phyloP scores from a whole-genome alignment of 2,797 vertebrate species.

The Cacajao melanocephalus region DNA sequence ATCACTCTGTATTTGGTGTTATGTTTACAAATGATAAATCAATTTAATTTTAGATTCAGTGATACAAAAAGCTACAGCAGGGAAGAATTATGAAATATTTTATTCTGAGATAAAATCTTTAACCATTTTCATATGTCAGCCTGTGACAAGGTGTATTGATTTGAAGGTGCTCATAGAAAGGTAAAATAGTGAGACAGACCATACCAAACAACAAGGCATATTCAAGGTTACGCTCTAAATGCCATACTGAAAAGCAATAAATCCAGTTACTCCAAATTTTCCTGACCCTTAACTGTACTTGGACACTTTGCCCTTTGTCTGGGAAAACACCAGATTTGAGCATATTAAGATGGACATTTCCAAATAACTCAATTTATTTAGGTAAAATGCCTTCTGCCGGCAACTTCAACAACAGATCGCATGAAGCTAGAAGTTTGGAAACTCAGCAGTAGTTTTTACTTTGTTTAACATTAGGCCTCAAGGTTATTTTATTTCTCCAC shows the following conservation, averaged over 20 bases:
- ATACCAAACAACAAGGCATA: accelerated
- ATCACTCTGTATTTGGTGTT: background rate
- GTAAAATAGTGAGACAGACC: background rate
- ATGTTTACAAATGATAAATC: conserved; percentile 32
- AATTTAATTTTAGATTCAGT: conserved; percentile 47
- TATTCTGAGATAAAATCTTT: conserved; percentile 38
- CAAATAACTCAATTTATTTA: background rate
- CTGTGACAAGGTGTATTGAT: background rate
- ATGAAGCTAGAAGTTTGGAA: background rate
- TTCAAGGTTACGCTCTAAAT: accelerated
- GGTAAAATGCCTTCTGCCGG: background rate
- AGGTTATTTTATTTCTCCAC: background rate
- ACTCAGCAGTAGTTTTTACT: background rate
- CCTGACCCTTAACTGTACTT: background rate
- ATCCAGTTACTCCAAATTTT: too few species aligned
- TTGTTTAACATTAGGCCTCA: background rate
- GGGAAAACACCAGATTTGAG: background rate
- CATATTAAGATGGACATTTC: background rate
- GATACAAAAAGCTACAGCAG: background rate
- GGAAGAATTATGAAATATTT: background rate
- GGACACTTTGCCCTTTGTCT: background rate
- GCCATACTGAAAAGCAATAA: accelerated
- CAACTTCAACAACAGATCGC: background rate
- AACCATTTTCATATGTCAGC: background rate
- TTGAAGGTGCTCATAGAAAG: background rate